A percentile compares a stretch with the other conserved stretches of the same genome.
These are phyloP conservation scores for Bombus waltoni DNA, from an alignment of 1,140 invertebrate genomes.

Conservation along the genomic window DNA sequence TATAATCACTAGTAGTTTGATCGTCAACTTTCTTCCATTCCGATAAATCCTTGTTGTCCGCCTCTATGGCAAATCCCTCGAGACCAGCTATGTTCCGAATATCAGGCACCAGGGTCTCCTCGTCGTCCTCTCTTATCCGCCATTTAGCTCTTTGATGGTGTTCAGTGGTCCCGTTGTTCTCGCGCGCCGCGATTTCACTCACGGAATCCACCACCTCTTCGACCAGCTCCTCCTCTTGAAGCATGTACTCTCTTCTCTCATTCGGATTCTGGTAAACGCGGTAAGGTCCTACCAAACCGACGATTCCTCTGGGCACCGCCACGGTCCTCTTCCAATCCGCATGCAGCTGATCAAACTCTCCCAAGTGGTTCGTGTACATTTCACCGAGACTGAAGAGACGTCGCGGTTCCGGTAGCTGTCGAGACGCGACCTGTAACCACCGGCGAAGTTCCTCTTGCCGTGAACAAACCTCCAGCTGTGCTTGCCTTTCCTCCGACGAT, in stretches of 20 bases:
- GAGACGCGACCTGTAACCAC: conserved; percentile 66
- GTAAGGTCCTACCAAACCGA: conserved; percentile 74
- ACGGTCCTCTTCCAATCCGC: conserved; percentile 42
- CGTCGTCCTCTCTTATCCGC: conserved; percentile 69
- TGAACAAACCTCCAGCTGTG: conserved; percentile 44
- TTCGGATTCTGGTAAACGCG: conserved; percentile 68
- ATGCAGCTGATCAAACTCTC: conserved; percentile 19
- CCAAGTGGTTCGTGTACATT: conserved; percentile 39
- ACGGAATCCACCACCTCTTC: conserved; percentile 69
- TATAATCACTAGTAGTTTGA: not conserved
- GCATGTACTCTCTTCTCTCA: conserved; percentile 71
- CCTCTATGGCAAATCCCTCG: conserved; percentile 18
- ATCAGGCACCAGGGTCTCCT: conserved; percentile 64
- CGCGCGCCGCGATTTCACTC: conserved; percentile 50
- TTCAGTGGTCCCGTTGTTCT: conserved; percentile 31
- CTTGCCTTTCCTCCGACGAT: not conserved
- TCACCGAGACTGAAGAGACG: conserved; percentile 39
- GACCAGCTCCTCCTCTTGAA: conserved; percentile 74
- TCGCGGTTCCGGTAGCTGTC: conserved; percentile 35
- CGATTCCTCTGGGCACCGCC: conserved; percentile 69
- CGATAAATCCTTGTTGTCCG: conserved; percentile 14
- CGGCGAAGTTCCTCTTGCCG: conserved; percentile 65
- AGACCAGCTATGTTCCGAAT: conserved; percentile 46
- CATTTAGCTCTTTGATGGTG: conserved; percentile 66
- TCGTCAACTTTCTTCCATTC: conserved; percentile 45